Evolutionary conservation across 2,797 vertebrate genomes (phyloP), one percentile per base, ranked within the genome.

Genomic region (Melanotaenia boesemani): DNA sequence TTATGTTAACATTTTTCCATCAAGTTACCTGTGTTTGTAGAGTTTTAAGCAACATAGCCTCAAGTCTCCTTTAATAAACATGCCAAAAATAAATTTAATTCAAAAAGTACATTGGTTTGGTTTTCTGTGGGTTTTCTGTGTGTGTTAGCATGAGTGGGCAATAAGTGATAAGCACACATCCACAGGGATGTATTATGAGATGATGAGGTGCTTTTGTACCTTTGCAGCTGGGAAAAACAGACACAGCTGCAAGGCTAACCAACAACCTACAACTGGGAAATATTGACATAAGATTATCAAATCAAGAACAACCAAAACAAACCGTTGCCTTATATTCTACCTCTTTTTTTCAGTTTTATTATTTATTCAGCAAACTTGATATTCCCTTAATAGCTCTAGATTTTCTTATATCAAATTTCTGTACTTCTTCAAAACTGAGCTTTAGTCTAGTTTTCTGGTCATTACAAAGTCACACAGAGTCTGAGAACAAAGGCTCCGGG

Each of bases 401-500:
- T 4, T 61, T 67, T 73, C 10, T 18, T 59, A 13, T 69, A 70
- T 13, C 37, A 63, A 65, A 58, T 4, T 67, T 26, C 9, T 62
- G 60, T 55, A 63, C 24, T n/a, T n/a, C 16, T 20, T 41, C 46
- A 16, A 44, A 54, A 37, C 55, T 70, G 7, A 60, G 72, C 32
- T 75, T 67, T 60, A 67, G 83, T 78, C 83, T 20, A 63, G 24
- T 46, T 67, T 52, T 60, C 6, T 63, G 68, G 71, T 72, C 74
- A 80, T 86, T 82, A 75, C 73, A 2, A 58, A 78, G 64, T 73
- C 81, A 79, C 39, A 6, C 66, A 82, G 56, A 70, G 57, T 76
- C 70, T 68, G 86, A 87, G 83, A 92, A 83, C 73, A 79, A 78
- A 64, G 55, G 54, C 66, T 80, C 57, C 61, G 32, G 0, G 71